These are phyloP conservation scores for Cyprinella venusta DNA, from an alignment of 2,797 vertebrate genomes.

Conservation along the genomic window DNA sequence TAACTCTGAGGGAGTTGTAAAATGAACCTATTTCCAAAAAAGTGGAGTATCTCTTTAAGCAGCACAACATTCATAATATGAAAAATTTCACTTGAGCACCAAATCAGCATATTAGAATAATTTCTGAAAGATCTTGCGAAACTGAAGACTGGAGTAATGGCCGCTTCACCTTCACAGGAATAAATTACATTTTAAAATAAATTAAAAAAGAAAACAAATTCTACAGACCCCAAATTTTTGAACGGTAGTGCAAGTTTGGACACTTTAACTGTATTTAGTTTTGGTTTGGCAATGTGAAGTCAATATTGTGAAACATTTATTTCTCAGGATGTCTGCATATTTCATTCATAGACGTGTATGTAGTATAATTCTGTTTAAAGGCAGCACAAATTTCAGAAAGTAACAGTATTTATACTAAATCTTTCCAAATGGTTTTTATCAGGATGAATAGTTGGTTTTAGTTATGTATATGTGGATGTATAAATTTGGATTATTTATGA, in stretches of 20 bases:
- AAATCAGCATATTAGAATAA: not conserved
- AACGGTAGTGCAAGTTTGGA: not conserved
- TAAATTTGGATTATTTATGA: conserved; percentile 13
- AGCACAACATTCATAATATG: not conserved
- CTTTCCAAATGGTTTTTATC: conserved; percentile 28
- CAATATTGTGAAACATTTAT: conserved; percentile 22
- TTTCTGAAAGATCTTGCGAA: not conserved
- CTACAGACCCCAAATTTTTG: not conserved
- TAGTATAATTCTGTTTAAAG: conserved; percentile 35
- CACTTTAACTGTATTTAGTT: conserved; percentile 22
- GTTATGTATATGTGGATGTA: conserved; percentile 28
- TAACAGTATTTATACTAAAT: conserved; percentile 44
- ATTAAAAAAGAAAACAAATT: not conserved
- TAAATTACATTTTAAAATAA: not conserved
- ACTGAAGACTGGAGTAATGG: not conserved
- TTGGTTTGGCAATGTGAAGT: conserved; percentile 27
- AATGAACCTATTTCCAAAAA: no score
- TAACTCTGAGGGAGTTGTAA: no score
- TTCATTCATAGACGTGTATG: not conserved
- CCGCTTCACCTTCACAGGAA: not conserved
- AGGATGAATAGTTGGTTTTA: not conserved
- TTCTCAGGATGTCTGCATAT: conserved; percentile 53
- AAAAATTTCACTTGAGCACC: not conserved
- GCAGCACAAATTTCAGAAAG: conserved; percentile 54
- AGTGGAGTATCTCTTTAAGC: no score